Conservation (phyloP, 2,797 vertebrate genomes). For the Pangasius larnaudii region DNA sequence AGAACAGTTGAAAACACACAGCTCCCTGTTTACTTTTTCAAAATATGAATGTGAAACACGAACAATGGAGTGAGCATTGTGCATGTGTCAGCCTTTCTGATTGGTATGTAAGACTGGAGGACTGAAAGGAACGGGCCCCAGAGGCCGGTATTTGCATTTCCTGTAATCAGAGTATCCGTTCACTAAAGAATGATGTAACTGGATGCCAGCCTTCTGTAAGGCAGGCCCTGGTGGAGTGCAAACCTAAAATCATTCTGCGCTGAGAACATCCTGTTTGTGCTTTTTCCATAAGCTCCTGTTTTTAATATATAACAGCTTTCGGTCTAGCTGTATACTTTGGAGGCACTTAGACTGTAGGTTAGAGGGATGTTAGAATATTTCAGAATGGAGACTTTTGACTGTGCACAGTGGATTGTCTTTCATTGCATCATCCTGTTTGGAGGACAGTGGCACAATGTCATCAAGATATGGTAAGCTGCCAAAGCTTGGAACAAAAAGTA, state of each 20-base stretch:
- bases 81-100: slow-evolving; percentile 66
- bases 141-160: slow-evolving; percentile 80
- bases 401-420: slow-evolving; percentile 57
- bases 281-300: slow-evolving; percentile 31
- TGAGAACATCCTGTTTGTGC: slow-evolving; percentile 42
- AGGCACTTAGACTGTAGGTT: slow-evolving; percentile 14
- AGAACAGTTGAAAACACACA: slow-evolving; percentile 44
- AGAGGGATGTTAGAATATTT: slow-evolving; percentile 28
- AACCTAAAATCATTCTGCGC: slow-evolving; percentile 15
- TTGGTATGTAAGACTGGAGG: slow-evolving; percentile 71
- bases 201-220: slow-evolving; percentile 73
- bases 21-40: slow-evolving; percentile 41
- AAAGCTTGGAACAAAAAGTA: slow-evolving; percentile 65
- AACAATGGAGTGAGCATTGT: slow-evolving; percentile 64
- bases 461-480: slow-evolving; percentile 69
- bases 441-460: slow-evolving; percentile 78
- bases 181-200: slow-evolving; percentile 81
- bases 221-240: slow-evolving; percentile 43
- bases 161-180: slow-evolving; percentile 82
- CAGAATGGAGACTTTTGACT: slow-evolving; percentile 23
- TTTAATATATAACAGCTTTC: slow-evolving; percentile 32
- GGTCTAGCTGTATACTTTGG: slow-evolving; percentile 1
- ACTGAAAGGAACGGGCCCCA: slow-evolving; percentile 54
- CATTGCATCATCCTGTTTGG: slow-evolving; percentile 76
- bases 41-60: slow-evolving; percentile 73